Evolutionary conservation across 92 coral and sea anemone species (phyloP), one percentile per base, ranked within the genome.

Genomic region (Muricea muricata): DNA sequence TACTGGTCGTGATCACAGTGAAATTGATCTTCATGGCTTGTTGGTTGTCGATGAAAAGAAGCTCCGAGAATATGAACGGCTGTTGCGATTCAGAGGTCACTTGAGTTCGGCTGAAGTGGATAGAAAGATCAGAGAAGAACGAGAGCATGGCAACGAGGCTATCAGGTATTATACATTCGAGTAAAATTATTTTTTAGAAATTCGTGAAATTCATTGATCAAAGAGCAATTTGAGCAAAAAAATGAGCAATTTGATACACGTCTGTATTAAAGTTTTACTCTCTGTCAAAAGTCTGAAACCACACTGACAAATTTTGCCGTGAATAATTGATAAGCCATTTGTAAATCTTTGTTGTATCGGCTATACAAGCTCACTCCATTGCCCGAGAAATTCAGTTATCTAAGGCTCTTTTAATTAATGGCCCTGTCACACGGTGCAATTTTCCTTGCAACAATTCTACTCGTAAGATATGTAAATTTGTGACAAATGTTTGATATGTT

Each of bases 11-110:
- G 24, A 48, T 75, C 50, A 85, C 0, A 85, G 77, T 46, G 88
- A 75, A 84, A 85, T 85, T n/a, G 88, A 85, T 60, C 69, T 17
- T 40, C 86, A 66, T 42, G 86, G 86, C 18, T 75, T 66, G 47
- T 39, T 81, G 33, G 86, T 81, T 2, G 75, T 74, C 3, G 66
- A 85, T 76, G 65, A 77, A 63, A 28, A 76, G 5, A 85, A 54
- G 12, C 39, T 85, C 29, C 37, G 29, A 0, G 52, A 14, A 15
- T 76, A 54, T n/a, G 42, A 55, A 85, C 18, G 31, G 15, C 72
- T 63, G 28, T 84, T 75, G 30, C 65, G 45, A 12, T 39, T 17
- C n/a, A 47, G 67, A 32, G 37, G 70, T 26, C 70, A n/a, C 37
- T 0, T 63, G 70, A 63, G 39, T 7, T n/a, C 40, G 20, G 31